Conservation (phyloP, 2,797 vertebrate genomes). For the Tenualosa ilisha region DNA sequence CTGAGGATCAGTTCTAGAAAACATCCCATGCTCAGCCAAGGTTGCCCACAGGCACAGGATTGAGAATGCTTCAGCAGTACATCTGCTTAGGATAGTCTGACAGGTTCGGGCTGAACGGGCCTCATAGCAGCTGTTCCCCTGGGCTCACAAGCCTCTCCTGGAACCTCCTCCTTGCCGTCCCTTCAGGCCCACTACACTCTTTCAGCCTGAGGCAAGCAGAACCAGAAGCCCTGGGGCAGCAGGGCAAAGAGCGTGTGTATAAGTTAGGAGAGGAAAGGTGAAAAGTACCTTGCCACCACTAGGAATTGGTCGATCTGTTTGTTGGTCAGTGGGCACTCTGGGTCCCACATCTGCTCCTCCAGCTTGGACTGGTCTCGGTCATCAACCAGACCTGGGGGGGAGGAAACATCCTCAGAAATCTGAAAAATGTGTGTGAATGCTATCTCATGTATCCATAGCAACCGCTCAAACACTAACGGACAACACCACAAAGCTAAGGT, state of each 20-base stretch:
- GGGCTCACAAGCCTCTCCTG: background rate
- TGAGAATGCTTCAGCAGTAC: background rate
- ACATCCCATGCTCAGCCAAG: background rate
- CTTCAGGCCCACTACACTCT: background rate
- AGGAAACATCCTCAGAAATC: background rate
- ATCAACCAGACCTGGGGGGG: slow-evolving; percentile 84
- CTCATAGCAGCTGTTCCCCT: background rate
- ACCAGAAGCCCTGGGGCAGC: too few species aligned
- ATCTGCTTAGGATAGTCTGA: background rate
- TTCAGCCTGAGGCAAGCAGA: too few species aligned
- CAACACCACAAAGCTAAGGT: background rate
- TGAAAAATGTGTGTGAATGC: background rate
- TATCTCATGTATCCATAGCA: background rate
- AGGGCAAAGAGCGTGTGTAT: background rate
- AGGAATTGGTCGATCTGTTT: slow-evolving; percentile 99
- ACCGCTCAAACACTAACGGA: background rate
- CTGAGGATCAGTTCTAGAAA: background rate
- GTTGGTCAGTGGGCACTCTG: slow-evolving; percentile 92
- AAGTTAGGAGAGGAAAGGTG: slow-evolving; percentile 29
- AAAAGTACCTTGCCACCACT: slow-evolving; percentile 92
- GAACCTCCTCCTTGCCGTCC: background rate
- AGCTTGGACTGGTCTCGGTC: slow-evolving; percentile 94
- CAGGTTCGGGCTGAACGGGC: background rate
- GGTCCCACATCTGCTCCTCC: slow-evolving; percentile 97
- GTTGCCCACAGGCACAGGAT: background rate